Evolutionary conservation across 1,140 invertebrate genomes (phyloP).

Genomic region (Hestina assimilis): DNA sequence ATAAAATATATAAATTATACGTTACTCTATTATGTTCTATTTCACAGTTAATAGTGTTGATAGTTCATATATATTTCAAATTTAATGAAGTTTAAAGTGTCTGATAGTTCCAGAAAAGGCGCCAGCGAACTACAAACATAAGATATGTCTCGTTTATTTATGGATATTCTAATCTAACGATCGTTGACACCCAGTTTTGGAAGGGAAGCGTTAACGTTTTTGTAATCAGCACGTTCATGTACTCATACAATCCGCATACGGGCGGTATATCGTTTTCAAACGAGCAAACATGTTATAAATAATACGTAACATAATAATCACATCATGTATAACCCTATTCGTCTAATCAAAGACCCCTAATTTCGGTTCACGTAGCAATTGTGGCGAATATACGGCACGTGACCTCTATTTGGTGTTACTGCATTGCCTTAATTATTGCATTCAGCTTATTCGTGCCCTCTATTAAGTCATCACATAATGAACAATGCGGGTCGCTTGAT

Average conservation of each 20-base stretch:
- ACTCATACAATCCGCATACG: conserved; percentile 32
- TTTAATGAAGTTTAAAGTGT: neutral
- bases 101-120: neutral
- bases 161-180: conserved; percentile 21
- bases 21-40: neutral
- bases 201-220: conserved; percentile 16
- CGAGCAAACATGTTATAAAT: conserved; percentile 40
- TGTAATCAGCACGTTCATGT: conserved; percentile 20
- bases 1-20: too few relatives aligned
- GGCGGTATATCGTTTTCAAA: conserved; percentile 21
- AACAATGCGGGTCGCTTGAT: conserved; percentile 61
- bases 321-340: conserved; percentile 55
- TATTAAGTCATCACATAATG: conserved; percentile 63
- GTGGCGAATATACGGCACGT: conserved; percentile 66
- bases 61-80: neutral
- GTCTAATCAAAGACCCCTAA: conserved; percentile 40
- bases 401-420: conserved; percentile 67
- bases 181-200: conserved; percentile 17
- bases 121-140: conserved; percentile 9
- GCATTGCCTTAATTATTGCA: conserved; percentile 50
- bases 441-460: conserved; percentile 53
- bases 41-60: neutral
- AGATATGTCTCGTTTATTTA: conserved; percentile 16
- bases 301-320: conserved; percentile 67
- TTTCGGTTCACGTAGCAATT: conserved; percentile 54